Base-by-base conservation (phyloP, 2,888 invertebrate genomes). In the Lithophane socia region DNA sequence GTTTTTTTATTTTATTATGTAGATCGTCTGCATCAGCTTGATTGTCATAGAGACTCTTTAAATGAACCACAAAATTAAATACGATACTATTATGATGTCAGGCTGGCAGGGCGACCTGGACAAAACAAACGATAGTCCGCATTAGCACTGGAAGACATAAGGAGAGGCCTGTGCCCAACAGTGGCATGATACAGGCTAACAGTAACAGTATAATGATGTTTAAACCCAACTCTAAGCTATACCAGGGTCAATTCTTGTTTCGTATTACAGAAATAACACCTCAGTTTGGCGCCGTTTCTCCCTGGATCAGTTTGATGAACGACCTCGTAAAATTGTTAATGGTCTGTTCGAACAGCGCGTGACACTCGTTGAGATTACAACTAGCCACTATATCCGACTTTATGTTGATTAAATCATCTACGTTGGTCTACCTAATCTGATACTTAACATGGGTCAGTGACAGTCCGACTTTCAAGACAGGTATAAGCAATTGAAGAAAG, bases 241-340 rank as follows among this genome's bases (percentile, higher is more conserved):
- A 21, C 21, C 24, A 65, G 64, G 54, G 24, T 21, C 44, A 52
- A 52, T 37, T 65, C 29, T 66, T n/a, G 54, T 42, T 52, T 47
- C 65, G 13, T 56, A 54, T 42, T 21, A 58, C 69, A 61, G 24
- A 85, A 80, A 75, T 75, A 61, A 72, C 68, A 82, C 64, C 72
- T 68, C 58, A 21, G 73, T 70, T 80, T 82, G 79, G 83, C 88
- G 84, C 84, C 85, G 64, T 82, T 83, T 71, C 70, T 60, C 77
- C 83, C 79, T 82, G 82, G 85, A 86, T 88, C 87, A 83, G 87
- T 85, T 89, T 90, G 90, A 89, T 88, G 90, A 87, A 86, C 86
- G 76, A 78, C 86, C 82, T 84, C 92, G 88, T 94, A 93, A 93
- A 93, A 90, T 85, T 86, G 75, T 87, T 89, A 92, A 92, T 92